Percentiles rank a stretch among this genome's conserved stretches.
Conservation (phyloP, 1,140 invertebrate species). For the Drosophila virilis region DNA sequence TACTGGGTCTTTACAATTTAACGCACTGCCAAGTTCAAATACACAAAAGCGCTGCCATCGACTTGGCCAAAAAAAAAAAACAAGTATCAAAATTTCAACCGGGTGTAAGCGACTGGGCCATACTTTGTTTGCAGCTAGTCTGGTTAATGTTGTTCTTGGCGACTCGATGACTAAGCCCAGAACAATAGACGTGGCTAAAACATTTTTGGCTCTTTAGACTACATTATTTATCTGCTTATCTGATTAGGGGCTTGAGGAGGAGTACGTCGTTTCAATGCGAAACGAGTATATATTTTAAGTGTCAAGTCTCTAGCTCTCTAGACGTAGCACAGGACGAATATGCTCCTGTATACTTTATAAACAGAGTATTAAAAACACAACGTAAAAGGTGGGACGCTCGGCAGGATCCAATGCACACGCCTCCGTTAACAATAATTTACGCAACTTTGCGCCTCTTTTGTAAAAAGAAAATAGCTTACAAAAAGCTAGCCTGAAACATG, state of each 20-base stretch:
- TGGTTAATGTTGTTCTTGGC: not conserved
- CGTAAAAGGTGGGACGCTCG: conserved; percentile 17
- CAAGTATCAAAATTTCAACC: not conserved
- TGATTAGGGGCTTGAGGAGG: too few species aligned
- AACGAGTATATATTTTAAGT: too few species aligned
- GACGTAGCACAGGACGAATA: not conserved
- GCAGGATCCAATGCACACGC: conserved; percentile 62
- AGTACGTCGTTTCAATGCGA: too few species aligned
- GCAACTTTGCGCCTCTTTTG: conserved; percentile 81
- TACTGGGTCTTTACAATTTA: conserved; percentile 77
- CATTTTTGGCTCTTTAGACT: too few species aligned
- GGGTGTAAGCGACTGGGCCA: not conserved
- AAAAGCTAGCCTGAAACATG: conserved; percentile 55
- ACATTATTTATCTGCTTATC: too few species aligned
- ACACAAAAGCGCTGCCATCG: conserved; percentile 66
- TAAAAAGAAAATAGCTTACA: conserved; percentile 78
- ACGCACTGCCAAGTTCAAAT: conserved; percentile 81
- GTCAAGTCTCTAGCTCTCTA: too few species aligned
- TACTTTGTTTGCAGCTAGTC: not conserved
- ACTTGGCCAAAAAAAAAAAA: conserved; percentile 51
- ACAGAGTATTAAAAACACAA: not conserved
- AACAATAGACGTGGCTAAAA: too few species aligned
- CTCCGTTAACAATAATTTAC: conserved; percentile 81
- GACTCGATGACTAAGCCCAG: too few species aligned
- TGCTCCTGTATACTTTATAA: not conserved